Evolutionary conservation across 2,888 invertebrate species (phyloP).

Genomic region (Catotricha subobsoleta): DNA sequence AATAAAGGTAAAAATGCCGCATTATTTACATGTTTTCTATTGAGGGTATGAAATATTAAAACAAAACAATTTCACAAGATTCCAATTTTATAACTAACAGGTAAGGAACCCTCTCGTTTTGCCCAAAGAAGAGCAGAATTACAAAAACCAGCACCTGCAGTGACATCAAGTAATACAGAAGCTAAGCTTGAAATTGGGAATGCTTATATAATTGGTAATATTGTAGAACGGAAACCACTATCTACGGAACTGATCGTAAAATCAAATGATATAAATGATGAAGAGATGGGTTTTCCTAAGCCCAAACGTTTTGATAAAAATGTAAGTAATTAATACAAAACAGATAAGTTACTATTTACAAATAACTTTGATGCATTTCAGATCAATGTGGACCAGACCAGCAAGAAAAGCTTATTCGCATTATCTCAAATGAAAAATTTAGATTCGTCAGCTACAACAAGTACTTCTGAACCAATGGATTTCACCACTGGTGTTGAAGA

Average conservation of each 20-base stretch:
- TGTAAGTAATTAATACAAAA: too few species aligned
- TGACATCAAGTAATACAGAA: conserved; percentile 20
- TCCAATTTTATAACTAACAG: background rate
- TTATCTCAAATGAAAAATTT: background rate
- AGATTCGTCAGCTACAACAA: background rate
- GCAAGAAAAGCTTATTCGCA: conserved; percentile 7
- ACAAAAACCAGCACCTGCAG: conserved; percentile 8
- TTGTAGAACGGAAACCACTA: conserved; percentile 34
- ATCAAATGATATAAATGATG: background rate
- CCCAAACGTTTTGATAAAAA: background rate
- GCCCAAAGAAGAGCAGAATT: conserved; percentile 14
- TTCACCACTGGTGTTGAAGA: too few species aligned
- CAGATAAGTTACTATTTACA: too few species aligned
- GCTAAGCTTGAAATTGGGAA: too few species aligned
- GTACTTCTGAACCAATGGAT: background rate
- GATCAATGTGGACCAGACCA: background rate
- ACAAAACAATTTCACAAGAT: background rate
- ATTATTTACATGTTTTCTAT: too few species aligned
- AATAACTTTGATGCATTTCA: background rate
- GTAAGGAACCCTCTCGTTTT: conserved; percentile 23
- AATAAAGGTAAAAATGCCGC: conserved; percentile 19
- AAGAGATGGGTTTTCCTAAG: background rate
- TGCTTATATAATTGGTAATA: conserved; percentile 34
- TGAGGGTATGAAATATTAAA: conserved; percentile 13
- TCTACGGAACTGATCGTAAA: background rate